Evolutionary conservation across 2,113 vertebrate species (phyloP), one percentile per base, ranked within the genome.

Genomic region (Cynopterus brachyotis): DNA sequence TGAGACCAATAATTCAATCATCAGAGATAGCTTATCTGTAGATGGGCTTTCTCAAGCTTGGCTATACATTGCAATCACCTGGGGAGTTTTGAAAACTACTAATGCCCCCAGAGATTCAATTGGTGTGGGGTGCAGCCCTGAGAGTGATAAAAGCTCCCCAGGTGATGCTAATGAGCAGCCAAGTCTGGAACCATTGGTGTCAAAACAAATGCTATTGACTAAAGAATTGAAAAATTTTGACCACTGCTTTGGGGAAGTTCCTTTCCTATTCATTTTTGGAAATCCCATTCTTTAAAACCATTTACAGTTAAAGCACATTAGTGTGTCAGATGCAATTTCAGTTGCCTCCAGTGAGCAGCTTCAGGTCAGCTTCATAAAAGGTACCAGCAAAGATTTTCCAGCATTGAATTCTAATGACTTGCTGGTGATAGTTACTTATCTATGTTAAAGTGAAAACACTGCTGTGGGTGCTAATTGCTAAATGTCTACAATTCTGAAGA

Each of bases 341-440:
- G 28, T 75, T 94, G 16, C 89, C 24, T 92, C 69, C 78, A 92
- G 69, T 30, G 82, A 95, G 89, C 97, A 96, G 96, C 87, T 69
- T 96, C 72, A 26, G 95, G 95, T 97, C 96, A 97, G 81, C 98
- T 94, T 97, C 72, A 96, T 98, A 59, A 96, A 96, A 96, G 72
- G 62, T 89, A 95, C 47, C 96, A 95, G 82, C 73, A 93, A 86
- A 93, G 83, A 97, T 73, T 97, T 98, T 97, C 96, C 95, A 93
- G 75, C 85, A 60, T 92, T 98, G 96, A 95, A 96, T 97, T 75
- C 94, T 98, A 97, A 98, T 97, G 95, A 97, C 81, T 83, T 93
- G 1, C 53, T 89, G 84, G 59, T 86, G 76, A 75, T 95, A 96
- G 89, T 96, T 96, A 95, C 97, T 95, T 97, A 90, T 82, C 96